Evolutionary conservation across 2,888 invertebrate genomes (phyloP), one percentile per base, ranked within the genome.

Genomic region (Gastracanthus pulcherrimus): DNA sequence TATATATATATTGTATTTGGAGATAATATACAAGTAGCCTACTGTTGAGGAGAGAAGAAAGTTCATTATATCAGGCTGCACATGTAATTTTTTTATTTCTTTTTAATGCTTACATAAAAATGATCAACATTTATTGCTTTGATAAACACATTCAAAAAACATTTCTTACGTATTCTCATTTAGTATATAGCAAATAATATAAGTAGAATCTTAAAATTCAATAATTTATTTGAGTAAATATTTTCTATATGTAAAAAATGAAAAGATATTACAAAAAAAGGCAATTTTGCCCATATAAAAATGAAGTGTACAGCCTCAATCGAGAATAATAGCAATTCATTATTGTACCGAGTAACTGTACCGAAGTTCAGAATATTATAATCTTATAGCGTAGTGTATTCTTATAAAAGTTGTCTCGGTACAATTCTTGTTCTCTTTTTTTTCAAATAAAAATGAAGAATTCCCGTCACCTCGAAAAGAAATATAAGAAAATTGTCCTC

Each of bases 341-440:
- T 55, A 29, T 62, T 69, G 48, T 77, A 69, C 38, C 38, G 48
- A 74, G 38, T 29, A 77, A 76, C 55, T 72, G 48, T 9, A 48
- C 36, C 19, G 51, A 76, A 77, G 76, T 64, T 81, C 60, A 81
- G 67, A 72, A 67, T 64, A 41, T 76, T 76, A 76, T 51, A 81
- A 76, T 76, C 60, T 36, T 76, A 76, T 66, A 76, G 45, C 13
- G 11, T 76, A 80, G 76, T 72, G 16, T 62, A 81, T 77, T 74
- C 64, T 64, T 38, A 41, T 80, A 41, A 38, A 31, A 72, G 31
- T 76, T 81, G 29, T 48, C 67, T 66, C 41, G 71, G 66, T 60
- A 66, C 51, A n/a, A 51, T 26, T 71, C 48, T 75, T 38, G 11
- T 31, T 55, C 62, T 48, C 67, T 29, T 9, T 23, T 55, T 36